Evolutionary conservation across 2,113 vertebrate species (phyloP), one percentile per base, ranked within the genome.

Genomic region (Chunga burmeisteri): DNA sequence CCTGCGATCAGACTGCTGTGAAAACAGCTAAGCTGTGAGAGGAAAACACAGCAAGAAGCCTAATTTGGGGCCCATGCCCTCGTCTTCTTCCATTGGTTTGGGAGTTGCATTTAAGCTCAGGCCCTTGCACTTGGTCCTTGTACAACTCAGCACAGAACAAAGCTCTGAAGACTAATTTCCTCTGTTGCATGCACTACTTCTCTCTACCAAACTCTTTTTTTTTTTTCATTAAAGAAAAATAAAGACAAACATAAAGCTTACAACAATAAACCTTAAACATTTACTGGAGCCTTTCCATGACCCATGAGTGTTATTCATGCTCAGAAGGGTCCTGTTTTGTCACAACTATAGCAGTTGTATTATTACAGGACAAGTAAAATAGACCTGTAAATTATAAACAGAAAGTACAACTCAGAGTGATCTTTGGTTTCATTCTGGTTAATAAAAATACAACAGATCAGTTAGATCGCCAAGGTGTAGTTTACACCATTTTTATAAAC

Each of bases 391-490:
- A 88, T 68, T 72, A 80, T 53, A 72, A 96, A 72, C 49, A 86
- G 61, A 53, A 81, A 67, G 77, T 67, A 50, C 59, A 93, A 21
- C 56, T 92, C 42, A 6, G 30, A 88, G 44, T 49, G 82, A 94
- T 80, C 86, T 94, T 93, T 94, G 86, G 19, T 56, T 92, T 94
- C 46, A 44, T 62, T 52, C 71, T 68, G n/a, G 79, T 94, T 94
- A 94, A 92, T 79, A 80, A 94, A 90, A 93, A 47, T 10, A 40
- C 36, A 29, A 17, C 27, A 32, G 44, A 65, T 12, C 44, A 34
- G 85, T 49, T 44, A 85, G 15, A 44, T 7, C 36, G 68, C 27
- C 13, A 56, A 65, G 53, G 49, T 18, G 27, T 14, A 3, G 11
- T 65, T 92, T 46, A 52, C 46, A 65, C 44, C 13, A 25, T 25